Evolutionary conservation across 2,113 vertebrate genomes (phyloP), one percentile per base, ranked within the genome.

Genomic region (Theristicus caerulescens): DNA sequence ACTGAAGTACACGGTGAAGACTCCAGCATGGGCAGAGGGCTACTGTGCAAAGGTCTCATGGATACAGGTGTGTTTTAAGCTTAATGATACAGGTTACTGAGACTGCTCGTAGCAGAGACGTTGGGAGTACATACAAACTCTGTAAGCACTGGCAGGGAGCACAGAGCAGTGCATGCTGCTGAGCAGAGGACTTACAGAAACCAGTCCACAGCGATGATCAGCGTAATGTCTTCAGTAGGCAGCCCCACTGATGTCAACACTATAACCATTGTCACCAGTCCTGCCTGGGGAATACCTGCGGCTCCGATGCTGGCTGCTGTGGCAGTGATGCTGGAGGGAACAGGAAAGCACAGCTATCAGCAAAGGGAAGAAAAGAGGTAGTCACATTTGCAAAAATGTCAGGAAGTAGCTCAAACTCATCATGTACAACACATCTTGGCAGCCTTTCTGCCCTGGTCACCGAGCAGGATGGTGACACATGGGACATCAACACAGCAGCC

Each of bases 161-260:
- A 34, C 59, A 42, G 27, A 85, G 49, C 46, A 58, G 36, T 7
- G 36, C 44, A 4, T 24, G 61, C n/a, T 71, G 54, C 34, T 64
- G 40, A 74, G 34, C 47, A 76, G 59, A 54, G 70, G 93, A 99
- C 99, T 99, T 98, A 99, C 99, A 99, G 98, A 97, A 99, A 99
- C 99, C 99, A 99, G 97, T 99, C 99, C 97, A 99, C 99, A 15
- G 99, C 99, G 51, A 99, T 99, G 98, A 99, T 99, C 96, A 99
- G 98, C 1, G 99, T 99, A 94, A 99, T 99, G 96, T 99, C 99
- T 95, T 99, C 99, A 3, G 99, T 99, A 81, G 99, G 99, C 98
- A 99, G 98, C 97, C 99, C 99, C 40, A 99, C 99, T 1, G 99
- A 99, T 62, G 99, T 99, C 97, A 99, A 98, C 97, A 99, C 99